Base-by-base conservation (phyloP, 1,140 invertebrate genomes). In the Lepeophtheirus salmonis region DNA sequence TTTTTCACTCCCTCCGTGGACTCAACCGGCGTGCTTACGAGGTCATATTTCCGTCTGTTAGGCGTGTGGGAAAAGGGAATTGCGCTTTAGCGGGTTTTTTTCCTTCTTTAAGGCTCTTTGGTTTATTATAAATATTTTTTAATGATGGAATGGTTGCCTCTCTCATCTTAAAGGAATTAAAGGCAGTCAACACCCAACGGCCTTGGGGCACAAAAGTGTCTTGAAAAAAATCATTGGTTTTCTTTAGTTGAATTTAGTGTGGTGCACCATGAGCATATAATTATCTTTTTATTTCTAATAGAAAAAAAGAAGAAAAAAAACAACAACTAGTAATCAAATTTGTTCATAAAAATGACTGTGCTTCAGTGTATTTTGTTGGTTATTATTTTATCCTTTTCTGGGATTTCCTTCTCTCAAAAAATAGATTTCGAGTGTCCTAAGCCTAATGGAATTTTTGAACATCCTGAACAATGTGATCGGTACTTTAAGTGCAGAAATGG, bases 391-490 rank as follows among this genome's bases (percentile, higher is more conserved):
- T 41, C 6, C n/a, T n/a, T 41, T 41, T 54, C 52, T 13, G 14
- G 2, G 3, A 2, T 23, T 20, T 3, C n/a, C 52, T 2, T 16
- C 10, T 79, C 80, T 52, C 79, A 82, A 65, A 86, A 86, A 65
- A 91, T 91, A 68, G 41, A 60, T 13, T 83, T 81, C 69, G 72
- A 80, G 63, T 85, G 83, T 66, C 83, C 83, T 1, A 78, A 82
- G 57, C 74, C 78, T 60, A 81, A 80, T 63, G 84, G 84, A 17
- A 86, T 77, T 70, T 87, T 80, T 71, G 75, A 83, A 0, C 83
- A 87, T 70, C 74, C 74, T 1, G 76, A 79, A 64, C 83, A 87
- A 69, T 88, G 86, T 69, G 86, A 89, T 71, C 76, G 84, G 26
- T 87, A 86, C 69, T 85, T 84, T 68, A 76, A 77, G 65, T 88